These are phyloP conservation scores for Pocillopora meandrina DNA, from an alignment of 92 coral and sea anemone genomes.

Conservation along the genomic window DNA sequence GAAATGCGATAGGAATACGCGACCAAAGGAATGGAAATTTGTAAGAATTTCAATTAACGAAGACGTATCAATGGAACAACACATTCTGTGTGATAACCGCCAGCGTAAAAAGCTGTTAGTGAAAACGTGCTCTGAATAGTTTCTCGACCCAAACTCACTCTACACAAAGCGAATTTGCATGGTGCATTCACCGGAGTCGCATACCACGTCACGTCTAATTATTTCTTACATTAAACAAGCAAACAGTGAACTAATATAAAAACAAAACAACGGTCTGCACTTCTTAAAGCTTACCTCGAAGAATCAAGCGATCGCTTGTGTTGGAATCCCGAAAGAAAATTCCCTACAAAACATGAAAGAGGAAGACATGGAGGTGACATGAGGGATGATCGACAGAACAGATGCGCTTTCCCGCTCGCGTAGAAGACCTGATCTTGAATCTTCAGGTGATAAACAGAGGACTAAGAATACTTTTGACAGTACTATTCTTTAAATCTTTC, in stretches of 20 bases:
- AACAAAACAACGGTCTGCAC: conserved; percentile 84
- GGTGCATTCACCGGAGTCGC: conserved; percentile 47
- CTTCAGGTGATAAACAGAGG: conserved; percentile 29
- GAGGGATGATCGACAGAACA: conserved; percentile 24
- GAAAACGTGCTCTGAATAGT: conserved; percentile 20
- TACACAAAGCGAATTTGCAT: conserved; percentile 63
- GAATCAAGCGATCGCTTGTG: conserved; percentile 71
- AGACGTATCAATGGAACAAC: conserved; percentile 23
- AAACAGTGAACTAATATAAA: conserved; percentile 87
- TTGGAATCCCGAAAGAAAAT: conserved; percentile 44
- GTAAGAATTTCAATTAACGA: conserved; percentile 11
- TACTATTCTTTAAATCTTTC: conserved; percentile 7
- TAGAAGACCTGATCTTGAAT: conserved; percentile 2
- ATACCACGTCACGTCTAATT: conserved; percentile 93
- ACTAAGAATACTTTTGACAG: not conserved
- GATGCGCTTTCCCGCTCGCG: conserved; percentile 20
- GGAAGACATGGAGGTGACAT: conserved; percentile 47
- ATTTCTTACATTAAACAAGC: conserved; percentile 93
- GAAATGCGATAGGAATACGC: conserved; percentile 44
- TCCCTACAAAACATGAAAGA: conserved; percentile 47
- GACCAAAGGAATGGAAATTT: conserved; percentile 33
- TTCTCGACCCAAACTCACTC: conserved; percentile 25
- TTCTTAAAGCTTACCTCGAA: conserved; percentile 66
- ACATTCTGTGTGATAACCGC: conserved; percentile 9
- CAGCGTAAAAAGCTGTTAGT: not conserved